Evolutionary conservation across 2,113 vertebrate genomes (phyloP).

Genomic region (Ginglymostoma cirratum): DNA sequence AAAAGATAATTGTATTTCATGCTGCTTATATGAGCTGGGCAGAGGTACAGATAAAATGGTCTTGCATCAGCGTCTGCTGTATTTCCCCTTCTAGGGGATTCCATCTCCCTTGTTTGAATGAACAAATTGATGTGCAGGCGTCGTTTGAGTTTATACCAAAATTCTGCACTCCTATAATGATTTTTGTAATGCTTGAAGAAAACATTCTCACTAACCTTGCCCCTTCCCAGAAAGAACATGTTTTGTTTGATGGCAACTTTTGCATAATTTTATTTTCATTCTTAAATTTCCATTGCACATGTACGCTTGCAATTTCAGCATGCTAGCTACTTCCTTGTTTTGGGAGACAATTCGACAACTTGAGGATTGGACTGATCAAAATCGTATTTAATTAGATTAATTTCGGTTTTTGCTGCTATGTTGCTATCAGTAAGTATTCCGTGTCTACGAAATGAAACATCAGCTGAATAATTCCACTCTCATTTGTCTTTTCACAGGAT

Average conservation of each 20-base stretch:
- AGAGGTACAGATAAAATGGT: neutral
- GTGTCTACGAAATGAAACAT: neutral
- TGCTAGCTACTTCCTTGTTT: neutral
- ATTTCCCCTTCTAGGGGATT: neutral
- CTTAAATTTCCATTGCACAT: neutral
- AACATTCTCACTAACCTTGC: neutral
- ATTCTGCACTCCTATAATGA: neutral
- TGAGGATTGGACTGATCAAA: neutral
- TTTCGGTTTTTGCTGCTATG: neutral
- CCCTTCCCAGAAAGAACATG: neutral
- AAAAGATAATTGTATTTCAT: slow-evolving; percentile 29
- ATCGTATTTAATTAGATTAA: neutral
- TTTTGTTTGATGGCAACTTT: neutral
- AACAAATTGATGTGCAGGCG: no score
- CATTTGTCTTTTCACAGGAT: neutral
- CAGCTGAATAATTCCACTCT: neutral
- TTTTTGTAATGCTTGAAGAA: neutral
- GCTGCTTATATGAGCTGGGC: neutral
- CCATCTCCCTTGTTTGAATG: neutral
- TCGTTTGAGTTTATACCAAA: neutral
- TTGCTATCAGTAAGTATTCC: neutral
- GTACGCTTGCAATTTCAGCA: no score
- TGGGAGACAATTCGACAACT: neutral
- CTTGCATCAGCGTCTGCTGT: neutral
- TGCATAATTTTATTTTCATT: neutral